phyloP scores from a whole-genome alignment of 1,140 invertebrate species.

The Drosophila rhopaloa region DNA sequence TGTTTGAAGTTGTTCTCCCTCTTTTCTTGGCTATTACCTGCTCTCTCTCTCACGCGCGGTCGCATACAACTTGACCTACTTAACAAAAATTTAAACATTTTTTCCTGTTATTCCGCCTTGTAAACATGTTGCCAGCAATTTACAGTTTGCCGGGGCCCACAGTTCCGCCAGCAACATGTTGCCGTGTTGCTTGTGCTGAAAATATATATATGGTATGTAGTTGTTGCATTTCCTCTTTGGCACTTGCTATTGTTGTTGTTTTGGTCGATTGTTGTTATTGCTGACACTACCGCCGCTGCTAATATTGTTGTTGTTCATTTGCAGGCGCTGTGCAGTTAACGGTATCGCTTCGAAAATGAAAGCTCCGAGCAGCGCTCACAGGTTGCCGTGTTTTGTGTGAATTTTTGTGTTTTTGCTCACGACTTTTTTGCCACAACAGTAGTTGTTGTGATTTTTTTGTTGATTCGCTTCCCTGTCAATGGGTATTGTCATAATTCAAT shows the following conservation, averaged over 20 bases:
- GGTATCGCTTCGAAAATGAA: slow-evolving; percentile 82
- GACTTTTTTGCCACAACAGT: slow-evolving; percentile 35
- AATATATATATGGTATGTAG: slow-evolving; percentile 35
- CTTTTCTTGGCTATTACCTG: slow-evolving; percentile 12
- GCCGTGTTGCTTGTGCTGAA: slow-evolving; percentile 34
- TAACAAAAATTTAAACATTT: slow-evolving; percentile 81
- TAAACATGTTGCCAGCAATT: slow-evolving; percentile 74
- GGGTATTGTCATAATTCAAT: neutral
- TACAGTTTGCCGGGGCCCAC: slow-evolving; percentile 58
- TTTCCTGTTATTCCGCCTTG: slow-evolving; percentile 83
- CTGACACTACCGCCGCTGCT: slow-evolving; percentile 18
- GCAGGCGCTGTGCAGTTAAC: slow-evolving; percentile 71
- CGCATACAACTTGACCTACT: slow-evolving; percentile 81
- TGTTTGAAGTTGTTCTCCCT: slow-evolving; percentile 56
- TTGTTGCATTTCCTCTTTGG: slow-evolving; percentile 78
- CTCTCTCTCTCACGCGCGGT: slow-evolving; percentile 18
- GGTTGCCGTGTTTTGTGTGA: slow-evolving; percentile 63
- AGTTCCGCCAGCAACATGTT: slow-evolving; percentile 34
- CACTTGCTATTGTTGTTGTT: slow-evolving; percentile 62
- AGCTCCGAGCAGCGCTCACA: slow-evolving; percentile 69
- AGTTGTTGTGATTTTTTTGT: slow-evolving; percentile 31
- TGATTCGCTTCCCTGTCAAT: slow-evolving; percentile 22
- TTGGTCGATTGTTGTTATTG: slow-evolving; percentile 49
- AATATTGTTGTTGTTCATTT: slow-evolving; percentile 70
- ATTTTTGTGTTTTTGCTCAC: slow-evolving; percentile 65